Evolutionary conservation across 2,888 invertebrate species (phyloP), one percentile per base, ranked within the genome.

Genomic region (Watsonalla binaria): DNA sequence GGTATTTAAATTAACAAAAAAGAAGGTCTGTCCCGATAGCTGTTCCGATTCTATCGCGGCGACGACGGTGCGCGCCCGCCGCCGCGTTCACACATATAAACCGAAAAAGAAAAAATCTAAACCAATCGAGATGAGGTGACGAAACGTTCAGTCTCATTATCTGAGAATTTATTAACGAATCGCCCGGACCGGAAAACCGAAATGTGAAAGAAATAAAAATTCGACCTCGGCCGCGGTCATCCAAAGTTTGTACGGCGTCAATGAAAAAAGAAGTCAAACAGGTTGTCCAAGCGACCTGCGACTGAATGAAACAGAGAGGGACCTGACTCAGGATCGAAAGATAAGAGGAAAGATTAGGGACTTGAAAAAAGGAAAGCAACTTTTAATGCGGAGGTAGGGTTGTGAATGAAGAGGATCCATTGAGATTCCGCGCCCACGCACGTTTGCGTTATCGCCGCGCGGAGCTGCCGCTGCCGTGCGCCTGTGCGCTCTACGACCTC

Each of bases 161-260:
- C 90, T 88, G 88, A 85, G 90, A 90, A 90, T 90, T 90, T 90
- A 90, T 90, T 90, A 90, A 90, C 90, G 90, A 90, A 89, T 89
- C 88, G 89, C 65, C 68, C 80, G 80, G 88, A 90, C 90, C 90
- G 90, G 90, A 89, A 90, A 90, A 90, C 90, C 88, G 68, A 90
- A 89, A 90, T 87, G 89, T 87, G 87, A 89, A 90, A 89, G 86
- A 90, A 90, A 90, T 89, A 90, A 90, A 90, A 89, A 88, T 86
- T 86, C 88, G 88, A 89, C 89, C 89, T 89, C 89, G 81, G 84
- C 82, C 85, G 88, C 89, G 90, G 90, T 89, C 89, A 90, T 86
- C 87, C 81, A 80, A 86, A 82, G 85, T 85, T 86, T 80, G 86
- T 87, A 85, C 85, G 87, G 84, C 82, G 86, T 89, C 86, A 89